These are phyloP conservation scores for Thereva nobilitata DNA, from an alignment of 2,888 invertebrate species.

Conservation along the genomic window DNA sequence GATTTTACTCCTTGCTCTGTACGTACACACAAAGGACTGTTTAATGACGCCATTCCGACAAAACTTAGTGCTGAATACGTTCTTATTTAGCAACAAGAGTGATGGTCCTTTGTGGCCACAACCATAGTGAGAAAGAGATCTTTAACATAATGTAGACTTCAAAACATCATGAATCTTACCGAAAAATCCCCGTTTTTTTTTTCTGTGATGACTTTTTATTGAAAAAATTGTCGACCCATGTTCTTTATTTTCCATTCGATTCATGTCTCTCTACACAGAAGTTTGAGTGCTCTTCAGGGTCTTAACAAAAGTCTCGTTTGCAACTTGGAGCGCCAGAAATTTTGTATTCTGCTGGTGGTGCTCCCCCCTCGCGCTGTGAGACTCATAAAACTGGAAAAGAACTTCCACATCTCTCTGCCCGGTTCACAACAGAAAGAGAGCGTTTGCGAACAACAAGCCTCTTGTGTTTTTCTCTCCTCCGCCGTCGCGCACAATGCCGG, in stretches of 20 bases:
- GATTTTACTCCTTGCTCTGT: too few species aligned
- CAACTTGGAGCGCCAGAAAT: constrained; percentile 17
- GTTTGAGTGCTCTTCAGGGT: constrained; percentile 28
- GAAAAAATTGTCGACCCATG: constrained; percentile 35
- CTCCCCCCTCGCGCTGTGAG: constrained; percentile 24
- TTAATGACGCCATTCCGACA: constrained; percentile 23
- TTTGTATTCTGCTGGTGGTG: constrained; percentile 26
- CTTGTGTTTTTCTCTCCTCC: neutral
- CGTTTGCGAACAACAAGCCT: constrained; percentile 30
- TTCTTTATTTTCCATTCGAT: constrained; percentile 14
- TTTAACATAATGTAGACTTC: too few species aligned
- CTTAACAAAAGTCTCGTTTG: constrained; percentile 29
- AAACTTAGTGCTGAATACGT: constrained; percentile 21
- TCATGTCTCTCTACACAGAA: constrained; percentile 2
- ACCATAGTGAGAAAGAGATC: too few species aligned
- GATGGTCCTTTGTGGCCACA: neutral
- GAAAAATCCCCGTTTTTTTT: constrained; percentile 20
- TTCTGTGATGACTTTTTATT: constrained; percentile 9
- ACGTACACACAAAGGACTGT: neutral
- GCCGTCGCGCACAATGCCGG: constrained; percentile 11
- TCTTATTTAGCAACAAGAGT: constrained; percentile 10
- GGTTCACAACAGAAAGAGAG: constrained; percentile 15
- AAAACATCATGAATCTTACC: neutral
- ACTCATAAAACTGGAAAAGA: constrained; percentile 34
- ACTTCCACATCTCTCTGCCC: neutral